Base-by-base conservation (phyloP, 2,113 vertebrate genomes). In the Suncus etruscus region DNA sequence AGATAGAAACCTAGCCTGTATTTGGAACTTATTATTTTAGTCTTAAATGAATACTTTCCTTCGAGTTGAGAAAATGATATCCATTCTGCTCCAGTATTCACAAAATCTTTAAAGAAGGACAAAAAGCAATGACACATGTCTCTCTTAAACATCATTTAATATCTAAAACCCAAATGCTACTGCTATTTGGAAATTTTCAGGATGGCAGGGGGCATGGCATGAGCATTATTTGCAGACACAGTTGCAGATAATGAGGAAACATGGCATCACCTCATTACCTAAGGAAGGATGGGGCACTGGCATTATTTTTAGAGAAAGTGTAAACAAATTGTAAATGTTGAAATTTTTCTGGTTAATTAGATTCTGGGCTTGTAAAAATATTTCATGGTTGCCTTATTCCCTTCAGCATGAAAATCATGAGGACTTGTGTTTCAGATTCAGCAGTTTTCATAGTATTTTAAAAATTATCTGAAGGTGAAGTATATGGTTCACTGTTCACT, bases 101-200 rank as follows among this genome's bases (percentile, higher is more conserved):
- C 39, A 39, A 39, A 39, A 39, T 39, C 39, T 84, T 75, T 81
- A 58, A 31, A 51, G 24, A 45, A 82, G 27, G 82, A 86, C 8
- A 29, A 0, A 76, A 61, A 4, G 72, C 0, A 39, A 39, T 39
- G 2, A 6, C 25, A 15, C 0, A 0, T 16, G 58, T 27, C 82
- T 11, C 27, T 50, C n/a, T 74, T 20, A 80, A 50, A 51, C 29
- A 78, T 50, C 47, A 66, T 27, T 76, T 89, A 2, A 4, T 18
- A 8, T 72, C 14, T 7, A 20, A 27, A 72, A 81, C 15, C 16
- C n/a, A 32, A 6, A 11, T 47, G 88, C 32, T 73, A 20, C 45
- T 7, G 22, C 1, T 27, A 4, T 6, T 32, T 11, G 12, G 50
- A 77, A 29, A 39, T 8, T 1, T n/a, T 20, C 11, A 48, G n/a